Conservation (phyloP, 2,797 vertebrate species). For the Orestias chungarensis region DNA sequence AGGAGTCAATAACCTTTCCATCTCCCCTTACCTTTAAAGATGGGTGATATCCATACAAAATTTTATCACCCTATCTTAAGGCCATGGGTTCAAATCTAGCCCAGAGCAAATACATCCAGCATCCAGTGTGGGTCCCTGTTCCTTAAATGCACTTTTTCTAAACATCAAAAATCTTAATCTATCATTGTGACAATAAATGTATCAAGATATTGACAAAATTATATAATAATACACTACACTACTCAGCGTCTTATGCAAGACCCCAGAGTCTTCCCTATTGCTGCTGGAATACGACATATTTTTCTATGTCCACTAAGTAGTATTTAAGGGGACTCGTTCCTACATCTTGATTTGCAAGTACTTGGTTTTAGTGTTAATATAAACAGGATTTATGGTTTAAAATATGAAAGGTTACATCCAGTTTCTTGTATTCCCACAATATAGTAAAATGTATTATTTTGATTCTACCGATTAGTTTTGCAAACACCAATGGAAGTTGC, state of each 20-base stretch:
- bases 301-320: background rate
- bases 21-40: background rate
- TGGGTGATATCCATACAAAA: too few species aligned
- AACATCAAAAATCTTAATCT: too few species aligned
- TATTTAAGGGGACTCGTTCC: background rate
- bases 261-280: background rate
- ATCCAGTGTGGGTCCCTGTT: too few species aligned
- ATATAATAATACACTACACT: too few species aligned
- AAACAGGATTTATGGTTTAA: background rate
- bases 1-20: background rate
- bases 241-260: background rate
- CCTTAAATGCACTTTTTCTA: too few species aligned
- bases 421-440: background rate
- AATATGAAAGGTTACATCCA: background rate
- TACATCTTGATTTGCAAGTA: background rate
- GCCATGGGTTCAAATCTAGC: too few species aligned
- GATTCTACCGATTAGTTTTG: background rate
- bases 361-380: background rate
- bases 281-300: background rate
- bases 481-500: constrained; percentile 15
- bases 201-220: too few species aligned
- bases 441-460: background rate
- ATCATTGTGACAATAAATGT: too few species aligned
- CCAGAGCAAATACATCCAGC: too few species aligned
- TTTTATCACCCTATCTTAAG: too few species aligned